phyloP scores from a whole-genome alignment of 2,797 vertebrate genomes.

The Potorous gilbertii region DNA sequence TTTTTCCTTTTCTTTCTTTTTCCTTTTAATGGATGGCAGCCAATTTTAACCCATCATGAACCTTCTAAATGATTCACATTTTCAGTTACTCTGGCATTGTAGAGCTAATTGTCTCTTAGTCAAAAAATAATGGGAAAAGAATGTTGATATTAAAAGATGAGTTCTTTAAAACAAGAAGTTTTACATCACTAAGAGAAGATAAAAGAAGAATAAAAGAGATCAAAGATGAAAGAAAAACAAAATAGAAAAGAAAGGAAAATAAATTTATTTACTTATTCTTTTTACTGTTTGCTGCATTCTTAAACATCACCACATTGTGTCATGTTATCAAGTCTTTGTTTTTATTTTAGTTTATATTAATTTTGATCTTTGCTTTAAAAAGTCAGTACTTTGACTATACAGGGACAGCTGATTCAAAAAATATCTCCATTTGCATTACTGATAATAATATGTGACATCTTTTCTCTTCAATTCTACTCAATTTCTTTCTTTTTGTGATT shows the following conservation, averaged over 20 bases:
- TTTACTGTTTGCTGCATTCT: not conserved
- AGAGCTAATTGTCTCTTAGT: not conserved
- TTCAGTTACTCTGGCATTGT: no score
- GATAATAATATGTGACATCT: not conserved
- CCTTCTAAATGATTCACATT: no score
- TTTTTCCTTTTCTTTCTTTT: no score
- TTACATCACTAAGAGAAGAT: not conserved
- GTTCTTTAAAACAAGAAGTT: not conserved
- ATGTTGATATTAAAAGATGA: not conserved
- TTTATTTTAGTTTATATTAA: not conserved
- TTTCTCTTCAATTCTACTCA: not conserved
- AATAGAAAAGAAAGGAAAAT: no score
- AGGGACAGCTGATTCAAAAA: not conserved
- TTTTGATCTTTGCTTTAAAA: not conserved
- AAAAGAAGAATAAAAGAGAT: not conserved
- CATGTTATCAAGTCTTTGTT: not conserved
- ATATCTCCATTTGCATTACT: not conserved
- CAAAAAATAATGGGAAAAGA: not conserved
- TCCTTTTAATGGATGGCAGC: no score
- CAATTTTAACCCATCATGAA: no score
- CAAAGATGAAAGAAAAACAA: not conserved
- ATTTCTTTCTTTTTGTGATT: not conserved
- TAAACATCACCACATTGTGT: not conserved
- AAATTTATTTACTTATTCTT: no score
- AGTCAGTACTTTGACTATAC: not conserved